Percentiles rank a stretch among this genome's conserved stretches.
Evolutionary conservation across 2,113 vertebrate genomes (phyloP).

Genomic region (Noctilio leporinus): DNA sequence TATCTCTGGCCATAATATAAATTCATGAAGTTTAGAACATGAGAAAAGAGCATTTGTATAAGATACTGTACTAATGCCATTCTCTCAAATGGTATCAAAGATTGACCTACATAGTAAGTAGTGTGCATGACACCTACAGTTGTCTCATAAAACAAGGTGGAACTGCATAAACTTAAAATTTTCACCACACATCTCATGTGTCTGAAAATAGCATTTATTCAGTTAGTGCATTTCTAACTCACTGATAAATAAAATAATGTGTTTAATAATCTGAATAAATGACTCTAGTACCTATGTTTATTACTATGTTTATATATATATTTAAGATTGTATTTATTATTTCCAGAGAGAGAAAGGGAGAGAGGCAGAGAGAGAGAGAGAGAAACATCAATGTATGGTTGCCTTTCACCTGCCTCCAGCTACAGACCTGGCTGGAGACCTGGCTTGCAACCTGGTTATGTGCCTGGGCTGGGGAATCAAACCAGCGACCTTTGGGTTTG

Average conservation of each 20-base stretch:
- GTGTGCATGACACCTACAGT: neutral
- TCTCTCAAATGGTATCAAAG: neutral
- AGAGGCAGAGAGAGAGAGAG: no score
- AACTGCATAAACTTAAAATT: neutral
- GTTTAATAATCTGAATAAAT: neutral
- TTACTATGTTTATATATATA: no score
- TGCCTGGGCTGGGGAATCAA: no score
- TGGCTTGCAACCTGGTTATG: no score
- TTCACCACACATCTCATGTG: neutral
- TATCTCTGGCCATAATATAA: neutral
- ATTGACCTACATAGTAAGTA: neutral
- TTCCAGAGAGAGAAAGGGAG: no score
- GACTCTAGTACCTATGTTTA: neutral
- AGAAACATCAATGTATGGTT: no score
- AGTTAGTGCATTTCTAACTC: neutral
- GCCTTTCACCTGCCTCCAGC: no score
- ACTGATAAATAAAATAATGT: neutral
- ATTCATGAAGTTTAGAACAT: neutral
- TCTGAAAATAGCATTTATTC: neutral
- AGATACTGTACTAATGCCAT: neutral
- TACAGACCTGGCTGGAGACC: no score
- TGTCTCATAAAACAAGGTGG: neutral
- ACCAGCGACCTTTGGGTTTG: no score
- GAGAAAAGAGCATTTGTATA: neutral
- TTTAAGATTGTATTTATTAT: no score